phyloP scores from a whole-genome alignment of 1,140 invertebrate species.

The Zophobas atratus region DNA sequence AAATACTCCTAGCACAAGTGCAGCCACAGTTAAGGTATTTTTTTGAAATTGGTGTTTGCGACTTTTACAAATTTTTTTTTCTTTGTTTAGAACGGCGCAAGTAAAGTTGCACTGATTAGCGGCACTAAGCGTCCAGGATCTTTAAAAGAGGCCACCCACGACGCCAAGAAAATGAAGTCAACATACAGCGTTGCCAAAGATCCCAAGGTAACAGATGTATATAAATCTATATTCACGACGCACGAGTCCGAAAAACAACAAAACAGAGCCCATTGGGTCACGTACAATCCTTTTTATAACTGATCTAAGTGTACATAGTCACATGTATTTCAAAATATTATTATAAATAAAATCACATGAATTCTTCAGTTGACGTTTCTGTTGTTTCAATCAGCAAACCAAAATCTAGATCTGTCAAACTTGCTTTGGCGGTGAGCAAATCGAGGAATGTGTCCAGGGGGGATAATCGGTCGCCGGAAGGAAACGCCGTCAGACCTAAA shows the following conservation, averaged over 20 bases:
- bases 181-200: constrained; percentile 93
- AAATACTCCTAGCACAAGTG: neutral
- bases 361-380: constrained; percentile 74
- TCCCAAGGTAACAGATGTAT: constrained; percentile 90
- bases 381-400: constrained; percentile 87
- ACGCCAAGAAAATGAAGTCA: constrained; percentile 80
- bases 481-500: constrained; percentile 79
- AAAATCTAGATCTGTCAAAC: constrained; percentile 85
- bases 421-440: constrained; percentile 88
- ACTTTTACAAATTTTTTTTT: neutral
- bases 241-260: constrained; percentile 90
- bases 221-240: constrained; percentile 95
- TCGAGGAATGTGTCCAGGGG: constrained; percentile 88
- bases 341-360: constrained; percentile 56
- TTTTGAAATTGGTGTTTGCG: neutral
- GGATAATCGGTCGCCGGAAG: constrained; percentile 81
- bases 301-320: constrained; percentile 65
- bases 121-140: constrained; percentile 42
- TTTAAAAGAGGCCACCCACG: constrained; percentile 46
- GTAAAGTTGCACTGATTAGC: constrained; percentile 20
- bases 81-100: constrained; percentile 50
- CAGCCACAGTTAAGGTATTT: neutral
- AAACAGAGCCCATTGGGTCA: constrained; percentile 95
- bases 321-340: neutral
- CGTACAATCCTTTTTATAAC: constrained; percentile 97